These are phyloP conservation scores for Dolomedes plantarius DNA, from an alignment of 2,888 invertebrate species.

Conservation along the genomic window DNA sequence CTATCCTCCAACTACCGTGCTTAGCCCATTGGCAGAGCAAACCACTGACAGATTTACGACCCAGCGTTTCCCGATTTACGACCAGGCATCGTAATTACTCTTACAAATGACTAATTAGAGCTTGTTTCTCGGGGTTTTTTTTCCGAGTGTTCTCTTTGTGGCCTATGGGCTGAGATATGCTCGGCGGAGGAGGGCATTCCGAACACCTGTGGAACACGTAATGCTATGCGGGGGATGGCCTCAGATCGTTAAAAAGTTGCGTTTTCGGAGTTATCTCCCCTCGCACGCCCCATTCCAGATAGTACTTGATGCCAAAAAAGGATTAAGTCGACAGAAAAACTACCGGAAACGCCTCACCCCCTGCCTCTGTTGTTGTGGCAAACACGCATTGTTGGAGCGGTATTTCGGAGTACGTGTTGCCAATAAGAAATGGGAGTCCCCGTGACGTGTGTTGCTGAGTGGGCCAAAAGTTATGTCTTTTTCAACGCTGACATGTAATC, in stretches of 20 bases:
- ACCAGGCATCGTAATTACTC: constrained; percentile 41
- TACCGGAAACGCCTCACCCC: constrained; percentile 4
- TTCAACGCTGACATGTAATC: too few species aligned
- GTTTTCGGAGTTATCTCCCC: constrained; percentile 7
- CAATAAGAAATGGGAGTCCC: not conserved
- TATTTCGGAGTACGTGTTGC: not conserved
- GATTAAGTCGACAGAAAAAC: not conserved
- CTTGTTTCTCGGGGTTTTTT: constrained; percentile 18
- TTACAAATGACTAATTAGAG: constrained; percentile 62
- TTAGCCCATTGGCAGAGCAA: not conserved
- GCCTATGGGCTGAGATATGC: constrained; percentile 1
- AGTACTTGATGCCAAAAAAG: not conserved
- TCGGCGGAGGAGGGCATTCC: constrained; percentile 12
- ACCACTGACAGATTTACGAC: constrained; percentile 58
- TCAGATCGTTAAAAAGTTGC: constrained; percentile 31
- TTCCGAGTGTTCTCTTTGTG: constrained; percentile 3
- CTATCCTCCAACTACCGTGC: not conserved
- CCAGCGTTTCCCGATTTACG: constrained; percentile 33
- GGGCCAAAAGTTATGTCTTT: not conserved
- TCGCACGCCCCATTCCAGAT: not conserved
- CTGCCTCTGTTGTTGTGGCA: not conserved
- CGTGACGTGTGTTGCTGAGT: not conserved
- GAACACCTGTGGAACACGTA: constrained; percentile 60
- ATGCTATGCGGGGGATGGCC: constrained; percentile 41
- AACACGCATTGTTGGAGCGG: not conserved